These are phyloP conservation scores for Villa cingulata DNA, from an alignment of 2,888 invertebrate species.

Conservation along the genomic window DNA sequence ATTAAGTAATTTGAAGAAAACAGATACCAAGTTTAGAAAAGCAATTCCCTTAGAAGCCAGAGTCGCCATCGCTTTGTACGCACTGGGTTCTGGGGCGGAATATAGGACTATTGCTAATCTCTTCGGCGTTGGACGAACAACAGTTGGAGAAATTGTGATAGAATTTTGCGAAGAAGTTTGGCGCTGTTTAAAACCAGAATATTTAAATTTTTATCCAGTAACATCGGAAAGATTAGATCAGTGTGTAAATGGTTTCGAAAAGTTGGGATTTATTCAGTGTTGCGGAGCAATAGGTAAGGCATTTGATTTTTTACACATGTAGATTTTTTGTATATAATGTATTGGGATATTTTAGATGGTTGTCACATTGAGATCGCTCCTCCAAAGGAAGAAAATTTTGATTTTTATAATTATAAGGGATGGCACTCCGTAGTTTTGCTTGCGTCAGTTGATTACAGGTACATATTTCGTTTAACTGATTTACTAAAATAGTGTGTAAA, in stretches of 20 bases:
- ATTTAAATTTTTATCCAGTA: constrained; percentile 1
- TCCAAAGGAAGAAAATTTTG: no score
- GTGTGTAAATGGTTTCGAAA: constrained; percentile 1
- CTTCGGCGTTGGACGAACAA: constrained; percentile 1
- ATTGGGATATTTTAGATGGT: no score
- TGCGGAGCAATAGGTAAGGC: constrained; percentile 1
- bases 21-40: neutral
- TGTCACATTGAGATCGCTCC: no score
- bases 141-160: no score
- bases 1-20: neutral
- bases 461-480: no score
- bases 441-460: no score
- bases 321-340: no score
- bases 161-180: neutral
- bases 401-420: no score
- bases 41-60: neutral
- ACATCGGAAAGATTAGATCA: neutral
- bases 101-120: neutral
- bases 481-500: no score
- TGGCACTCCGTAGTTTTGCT: no score
- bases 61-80: constrained; percentile 2
- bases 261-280: constrained; percentile 4
- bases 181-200: neutral
- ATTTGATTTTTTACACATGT: no score
- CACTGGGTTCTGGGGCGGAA: neutral